These are phyloP conservation scores for Erebia aethiops DNA, from an alignment of 2,888 invertebrate genomes.

Conservation along the genomic window DNA sequence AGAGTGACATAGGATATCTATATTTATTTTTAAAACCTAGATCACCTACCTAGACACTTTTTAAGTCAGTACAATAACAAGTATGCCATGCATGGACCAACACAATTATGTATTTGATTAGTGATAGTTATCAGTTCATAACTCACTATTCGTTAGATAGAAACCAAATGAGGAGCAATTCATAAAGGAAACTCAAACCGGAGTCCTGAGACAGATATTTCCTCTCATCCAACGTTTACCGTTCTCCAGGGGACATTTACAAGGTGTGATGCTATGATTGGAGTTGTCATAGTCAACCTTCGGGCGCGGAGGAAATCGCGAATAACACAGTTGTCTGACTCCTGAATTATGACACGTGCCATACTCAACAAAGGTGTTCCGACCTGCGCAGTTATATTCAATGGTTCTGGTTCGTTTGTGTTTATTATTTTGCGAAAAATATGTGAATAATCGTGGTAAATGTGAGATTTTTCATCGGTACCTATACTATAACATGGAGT, in stretches of 20 bases:
- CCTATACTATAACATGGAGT: no score
- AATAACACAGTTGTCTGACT: slow-evolving; percentile 30
- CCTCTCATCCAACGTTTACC: slow-evolving; percentile 31
- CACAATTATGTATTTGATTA: no score
- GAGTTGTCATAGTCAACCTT: slow-evolving; percentile 40
- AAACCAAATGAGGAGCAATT: slow-evolving; percentile 6
- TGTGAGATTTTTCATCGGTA: no score
- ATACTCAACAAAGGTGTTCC: neutral
- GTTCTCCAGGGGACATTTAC: slow-evolving; percentile 32
- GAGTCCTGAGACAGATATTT: slow-evolving; percentile 34
- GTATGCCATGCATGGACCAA: no score
- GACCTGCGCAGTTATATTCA: neutral
- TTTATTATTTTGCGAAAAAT: no score
- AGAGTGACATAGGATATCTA: no score
- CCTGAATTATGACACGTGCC: slow-evolving; percentile 28
- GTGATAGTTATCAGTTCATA: slow-evolving; percentile 1
- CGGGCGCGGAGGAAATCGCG: slow-evolving; percentile 39
- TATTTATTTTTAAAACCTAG: no score
- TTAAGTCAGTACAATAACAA: no score
- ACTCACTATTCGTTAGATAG: neutral
- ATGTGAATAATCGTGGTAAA: no score
- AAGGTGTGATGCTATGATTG: slow-evolving; percentile 44
- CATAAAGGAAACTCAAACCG: slow-evolving; percentile 31
- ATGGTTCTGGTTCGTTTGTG: no score
- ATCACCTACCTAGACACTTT: no score